phyloP scores from a whole-genome alignment of 2,113 vertebrate species.

The Tichodroma muraria region DNA sequence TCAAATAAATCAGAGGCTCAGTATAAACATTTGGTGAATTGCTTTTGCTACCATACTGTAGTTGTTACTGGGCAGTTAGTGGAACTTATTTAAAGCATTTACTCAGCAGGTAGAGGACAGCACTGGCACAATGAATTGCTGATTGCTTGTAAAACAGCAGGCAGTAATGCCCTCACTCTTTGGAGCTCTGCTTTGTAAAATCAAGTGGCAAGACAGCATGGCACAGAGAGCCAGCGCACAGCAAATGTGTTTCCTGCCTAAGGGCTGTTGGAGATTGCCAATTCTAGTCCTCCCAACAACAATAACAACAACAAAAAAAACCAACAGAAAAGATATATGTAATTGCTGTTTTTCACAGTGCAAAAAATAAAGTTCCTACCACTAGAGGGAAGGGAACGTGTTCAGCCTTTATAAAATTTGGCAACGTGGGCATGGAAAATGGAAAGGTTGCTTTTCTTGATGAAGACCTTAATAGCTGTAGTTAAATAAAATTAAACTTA shows the following conservation, averaged over 20 bases:
- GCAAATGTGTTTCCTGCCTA: background rate
- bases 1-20: constrained; percentile 81
- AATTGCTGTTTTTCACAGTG: background rate
- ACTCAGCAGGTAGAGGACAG: constrained; percentile 73
- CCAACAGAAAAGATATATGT: fast-evolving
- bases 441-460: background rate
- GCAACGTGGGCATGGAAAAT: background rate
- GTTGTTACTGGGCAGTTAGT: constrained; percentile 57
- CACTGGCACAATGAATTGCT: constrained; percentile 62
- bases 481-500: background rate
- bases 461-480: background rate
- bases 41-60: constrained; percentile 68
- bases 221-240: background rate
- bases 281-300: background rate
- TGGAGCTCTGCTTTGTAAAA: constrained; percentile 52
- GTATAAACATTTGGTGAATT: constrained; percentile 77
- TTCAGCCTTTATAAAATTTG: background rate
- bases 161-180: constrained; percentile 68
- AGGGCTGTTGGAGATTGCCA: background rate
- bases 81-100: constrained; percentile 64
- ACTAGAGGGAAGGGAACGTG: background rate
- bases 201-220: background rate
- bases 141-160: constrained; percentile 77
- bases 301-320: too few species aligned
- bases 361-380: background rate